phyloP scores from a whole-genome alignment of 2,113 vertebrate species.

The Hypomesus transpacificus region DNA sequence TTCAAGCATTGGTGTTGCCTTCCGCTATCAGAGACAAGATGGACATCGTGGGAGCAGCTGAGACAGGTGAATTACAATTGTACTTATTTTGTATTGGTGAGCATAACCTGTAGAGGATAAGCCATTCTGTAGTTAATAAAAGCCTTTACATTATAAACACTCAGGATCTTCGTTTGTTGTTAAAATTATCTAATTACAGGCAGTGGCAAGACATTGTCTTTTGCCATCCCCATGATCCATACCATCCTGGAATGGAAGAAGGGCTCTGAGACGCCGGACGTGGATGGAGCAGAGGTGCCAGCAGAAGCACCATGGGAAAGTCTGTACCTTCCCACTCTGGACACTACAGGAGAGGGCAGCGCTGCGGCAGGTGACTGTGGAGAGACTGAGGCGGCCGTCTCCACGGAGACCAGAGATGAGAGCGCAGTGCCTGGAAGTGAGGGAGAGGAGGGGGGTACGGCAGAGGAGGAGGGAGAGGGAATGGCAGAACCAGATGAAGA shows the following conservation, averaged over 20 bases:
- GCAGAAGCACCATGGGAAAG: conserved; percentile 34
- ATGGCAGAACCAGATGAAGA: conserved; percentile 1
- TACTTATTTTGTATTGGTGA: not conserved
- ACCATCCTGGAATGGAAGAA: conserved; percentile 84
- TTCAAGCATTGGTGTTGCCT: conserved; percentile 87
- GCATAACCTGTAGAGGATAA: too few relatives aligned
- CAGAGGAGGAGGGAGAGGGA: conserved; percentile 11
- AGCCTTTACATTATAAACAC: not conserved
- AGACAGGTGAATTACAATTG: conserved; percentile 80
- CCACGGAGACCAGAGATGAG: conserved; percentile 2
- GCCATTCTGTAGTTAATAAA: too few relatives aligned
- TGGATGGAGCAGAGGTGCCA: conserved; percentile 11
- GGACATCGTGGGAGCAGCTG: conserved; percentile 93
- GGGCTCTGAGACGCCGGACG: conserved; percentile 46
- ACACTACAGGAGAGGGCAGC: not conserved
- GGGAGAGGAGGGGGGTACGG: conserved; percentile 6
- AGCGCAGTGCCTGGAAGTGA: conserved; percentile 4
- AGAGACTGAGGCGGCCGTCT: not conserved
- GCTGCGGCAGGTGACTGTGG: not conserved
- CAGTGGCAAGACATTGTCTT: conserved; percentile 94
- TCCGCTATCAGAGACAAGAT: conserved; percentile 89
- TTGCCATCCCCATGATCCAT: conserved; percentile 95
- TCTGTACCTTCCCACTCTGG: conserved; percentile 36
- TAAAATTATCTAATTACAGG: conserved; percentile 67
- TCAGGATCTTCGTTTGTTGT: not conserved